Base-by-base conservation (phyloP, 2,888 invertebrate species). In the Orthosia gothica region DNA sequence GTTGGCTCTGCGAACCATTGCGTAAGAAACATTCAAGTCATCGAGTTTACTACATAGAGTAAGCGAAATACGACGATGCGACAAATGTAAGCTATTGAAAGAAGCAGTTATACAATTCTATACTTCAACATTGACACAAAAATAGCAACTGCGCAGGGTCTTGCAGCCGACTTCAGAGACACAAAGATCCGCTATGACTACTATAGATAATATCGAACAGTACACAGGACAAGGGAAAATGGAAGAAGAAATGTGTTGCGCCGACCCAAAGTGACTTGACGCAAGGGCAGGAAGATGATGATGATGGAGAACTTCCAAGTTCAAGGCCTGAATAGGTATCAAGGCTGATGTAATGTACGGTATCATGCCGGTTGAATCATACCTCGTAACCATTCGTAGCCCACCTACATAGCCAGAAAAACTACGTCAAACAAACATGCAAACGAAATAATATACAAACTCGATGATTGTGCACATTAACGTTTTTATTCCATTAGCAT, bases 401-500 rank as follows among this genome's bases (percentile, higher is more conserved):
- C 40, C 49, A 67, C 26, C 61, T 32, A 64, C 61, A 49, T 52
- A 13, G 23, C 18, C n/a, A 57, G 58, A 55, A 81, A 79, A 81
- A 57, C 16, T 68, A 55, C 68, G 18, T 75, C 64, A 61, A 79
- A 75, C 40, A 74, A 67, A 74, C n/a, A 74, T 66, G 61, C 80
- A 80, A 18, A 74, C 63, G 16, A 80, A 73, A 66, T 78, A 68
- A 79, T 81, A 50, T 50, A 52, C 75, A 69, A 61, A 73, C 76
- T 55, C 47, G 64, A 40, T 66, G 69, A 81, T 79, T 70, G 76
- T 72, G 68, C 78, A 82, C 64, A 69, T 80, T 82, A 77, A 65
- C 67, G 55, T 82, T 82, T 80, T 71, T 78, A 76, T 81, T 79
- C 68, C 79, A 72, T 78, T 69, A 68, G 72, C 72, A 67, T 82